A percentile compares a stretch with the other conserved stretches of the same genome.
Conservation (phyloP, 1,140 invertebrate genomes). For the Bombus fervidus region DNA sequence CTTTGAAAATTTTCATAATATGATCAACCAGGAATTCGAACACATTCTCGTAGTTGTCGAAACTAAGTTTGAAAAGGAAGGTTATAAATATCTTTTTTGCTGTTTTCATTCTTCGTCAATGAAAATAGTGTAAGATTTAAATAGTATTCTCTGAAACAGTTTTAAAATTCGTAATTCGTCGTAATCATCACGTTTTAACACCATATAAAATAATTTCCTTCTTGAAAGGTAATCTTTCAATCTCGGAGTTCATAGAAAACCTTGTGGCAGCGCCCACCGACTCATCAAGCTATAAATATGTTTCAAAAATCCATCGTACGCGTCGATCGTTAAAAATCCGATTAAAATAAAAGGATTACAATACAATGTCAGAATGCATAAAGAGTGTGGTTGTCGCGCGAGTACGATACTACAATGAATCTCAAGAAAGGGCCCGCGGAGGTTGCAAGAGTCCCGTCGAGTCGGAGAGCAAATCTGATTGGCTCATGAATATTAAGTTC, state of each 20-base stretch:
- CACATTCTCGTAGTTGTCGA: no score
- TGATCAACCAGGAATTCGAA: no score
- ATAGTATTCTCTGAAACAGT: no score
- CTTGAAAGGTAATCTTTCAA: neutral
- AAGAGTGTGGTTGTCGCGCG: constrained; percentile 5
- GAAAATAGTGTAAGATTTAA: no score
- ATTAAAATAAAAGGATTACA: neutral
- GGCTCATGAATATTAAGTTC: constrained; percentile 84
- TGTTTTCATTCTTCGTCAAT: no score
- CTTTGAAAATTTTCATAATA: no score
- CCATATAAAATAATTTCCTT: neutral
- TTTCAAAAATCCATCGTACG: neutral
- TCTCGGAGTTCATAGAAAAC: neutral
- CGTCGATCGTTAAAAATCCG: neutral
- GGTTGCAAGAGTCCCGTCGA: constrained; percentile 77
- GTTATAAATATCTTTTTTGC: no score
- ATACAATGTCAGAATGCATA: neutral
- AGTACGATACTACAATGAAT: constrained; percentile 69
- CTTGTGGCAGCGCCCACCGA: neutral
- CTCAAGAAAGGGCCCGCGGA: constrained; percentile 70
- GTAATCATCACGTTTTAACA: no score
- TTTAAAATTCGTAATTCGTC: no score
- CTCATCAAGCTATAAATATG: neutral
- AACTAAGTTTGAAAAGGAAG: no score
- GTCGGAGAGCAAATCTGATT: constrained; percentile 82